Evolutionary conservation across 2,797 vertebrate genomes (phyloP).

Genomic region (Melopsittacus undulatus): DNA sequence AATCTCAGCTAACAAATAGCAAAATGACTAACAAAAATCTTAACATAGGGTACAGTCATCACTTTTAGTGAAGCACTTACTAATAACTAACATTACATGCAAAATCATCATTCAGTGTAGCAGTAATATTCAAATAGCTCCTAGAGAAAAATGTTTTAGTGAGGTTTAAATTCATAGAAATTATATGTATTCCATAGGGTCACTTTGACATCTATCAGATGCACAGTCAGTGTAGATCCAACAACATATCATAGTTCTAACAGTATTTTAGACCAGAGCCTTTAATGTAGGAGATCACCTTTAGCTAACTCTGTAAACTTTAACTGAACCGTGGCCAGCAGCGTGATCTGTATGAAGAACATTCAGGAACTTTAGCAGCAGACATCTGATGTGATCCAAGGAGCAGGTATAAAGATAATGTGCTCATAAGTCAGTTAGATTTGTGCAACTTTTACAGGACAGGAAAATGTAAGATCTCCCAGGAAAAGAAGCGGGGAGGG

Average conservation of each 20-base stretch:
- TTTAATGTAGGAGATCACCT: not conserved
- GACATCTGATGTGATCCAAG: not conserved
- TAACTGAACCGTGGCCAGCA: not conserved
- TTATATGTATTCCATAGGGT: not conserved
- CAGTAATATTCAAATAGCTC: not conserved
- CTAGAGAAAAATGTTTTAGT: not conserved
- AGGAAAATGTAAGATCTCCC: not conserved
- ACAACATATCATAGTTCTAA: not conserved
- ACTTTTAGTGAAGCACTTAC: not conserved
- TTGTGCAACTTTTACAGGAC: not conserved
- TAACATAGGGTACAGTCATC: not conserved
- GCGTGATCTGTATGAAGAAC: not conserved
- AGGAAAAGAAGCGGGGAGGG: not conserved
- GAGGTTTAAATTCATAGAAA: not conserved
- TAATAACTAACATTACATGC: not conserved
- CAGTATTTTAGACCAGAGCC: not conserved
- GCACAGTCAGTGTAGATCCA: not conserved
- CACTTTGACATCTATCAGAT: not conserved
- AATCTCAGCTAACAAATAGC: not conserved
- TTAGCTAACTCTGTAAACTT: not conserved
- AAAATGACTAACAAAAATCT: not conserved
- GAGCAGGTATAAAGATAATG: slow-evolving; percentile 22
- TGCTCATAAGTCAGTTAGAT: not conserved
- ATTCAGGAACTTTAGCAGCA: not conserved
- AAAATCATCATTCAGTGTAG: not conserved